Evolutionary conservation across 2,797 vertebrate genomes (phyloP).

Genomic region (Pantherophis alleghaniensis): DNA sequence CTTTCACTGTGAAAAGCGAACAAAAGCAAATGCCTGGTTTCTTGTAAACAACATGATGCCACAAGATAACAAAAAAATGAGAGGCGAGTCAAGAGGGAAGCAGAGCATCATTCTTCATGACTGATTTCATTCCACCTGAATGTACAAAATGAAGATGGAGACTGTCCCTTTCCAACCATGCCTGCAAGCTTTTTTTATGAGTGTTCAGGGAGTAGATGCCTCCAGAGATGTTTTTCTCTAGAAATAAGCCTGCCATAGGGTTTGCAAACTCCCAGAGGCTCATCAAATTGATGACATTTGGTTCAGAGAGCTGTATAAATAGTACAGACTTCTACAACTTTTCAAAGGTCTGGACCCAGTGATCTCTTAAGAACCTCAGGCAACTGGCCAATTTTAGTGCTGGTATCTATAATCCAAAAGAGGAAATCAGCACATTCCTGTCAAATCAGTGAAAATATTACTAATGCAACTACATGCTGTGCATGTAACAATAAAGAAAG

Average conservation of each 20-base stretch:
- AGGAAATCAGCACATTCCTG: background rate
- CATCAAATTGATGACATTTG: rapidly evolving
- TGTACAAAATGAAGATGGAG: conserved; percentile 14
- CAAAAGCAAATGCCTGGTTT: conserved; percentile 17
- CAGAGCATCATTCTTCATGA: background rate
- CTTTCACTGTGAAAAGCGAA: conserved; percentile 6
- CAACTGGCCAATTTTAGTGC: conserved; percentile 24
- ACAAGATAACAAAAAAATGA: conserved; percentile 32
- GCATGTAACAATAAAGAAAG: background rate
- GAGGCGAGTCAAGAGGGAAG: background rate
- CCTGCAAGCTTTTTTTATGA: conserved; percentile 37
- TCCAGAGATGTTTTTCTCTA: conserved; percentile 4
- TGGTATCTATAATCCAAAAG: conserved; percentile 4
- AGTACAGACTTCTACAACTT: background rate
- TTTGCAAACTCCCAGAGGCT: conserved; percentile 1
- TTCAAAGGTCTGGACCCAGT: background rate
- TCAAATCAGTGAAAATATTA: background rate
- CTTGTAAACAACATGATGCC: background rate
- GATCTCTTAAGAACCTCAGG: background rate
- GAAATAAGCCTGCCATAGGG: background rate
- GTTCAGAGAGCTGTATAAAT: background rate
- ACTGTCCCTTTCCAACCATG: conserved; percentile 23
- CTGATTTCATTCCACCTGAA: conserved; percentile 31
- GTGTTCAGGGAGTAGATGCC: conserved; percentile 24
- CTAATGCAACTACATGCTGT: background rate